Evolutionary conservation across 2,888 invertebrate genomes (phyloP).

Genomic region (Imbricaverruca yamaguchii): DNA sequence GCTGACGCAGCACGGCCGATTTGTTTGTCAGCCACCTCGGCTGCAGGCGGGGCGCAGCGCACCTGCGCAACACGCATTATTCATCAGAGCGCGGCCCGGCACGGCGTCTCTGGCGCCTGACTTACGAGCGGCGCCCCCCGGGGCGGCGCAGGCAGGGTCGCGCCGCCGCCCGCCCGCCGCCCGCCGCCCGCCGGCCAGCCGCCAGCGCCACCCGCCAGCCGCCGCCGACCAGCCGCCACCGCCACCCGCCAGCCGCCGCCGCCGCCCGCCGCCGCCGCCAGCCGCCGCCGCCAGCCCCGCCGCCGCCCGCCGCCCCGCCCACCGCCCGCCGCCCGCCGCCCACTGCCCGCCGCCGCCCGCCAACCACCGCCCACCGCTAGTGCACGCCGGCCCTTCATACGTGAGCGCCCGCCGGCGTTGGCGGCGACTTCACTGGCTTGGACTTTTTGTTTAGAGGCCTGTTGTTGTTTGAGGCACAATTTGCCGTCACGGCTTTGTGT

Average conservation of each 20-base stretch:
- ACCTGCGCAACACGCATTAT: constrained; percentile 1
- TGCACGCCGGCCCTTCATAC: not conserved
- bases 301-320: not conserved
- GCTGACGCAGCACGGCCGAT: not conserved
- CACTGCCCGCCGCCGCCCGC: not conserved
- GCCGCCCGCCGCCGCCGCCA: not conserved
- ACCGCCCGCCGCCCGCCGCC: too few species aligned
- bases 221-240: not conserved
- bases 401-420: not conserved
- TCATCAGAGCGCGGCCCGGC: not conserved
- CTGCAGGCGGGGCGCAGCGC: not conserved
- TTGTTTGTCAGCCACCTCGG: not conserved
- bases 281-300: not conserved
- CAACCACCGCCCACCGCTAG: not conserved
- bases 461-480: constrained; percentile 5
- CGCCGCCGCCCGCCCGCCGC: not conserved
- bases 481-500: not conserved
- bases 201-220: not conserved
- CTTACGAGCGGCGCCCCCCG: too few species aligned
- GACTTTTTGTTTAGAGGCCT: not conserved
- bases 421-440: not conserved
- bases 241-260: too few species aligned
- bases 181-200: not conserved
- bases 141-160: not conserved
- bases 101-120: not conserved